Base-by-base conservation (phyloP, 2,888 invertebrate genomes). In the Xylota sylvarum region DNA sequence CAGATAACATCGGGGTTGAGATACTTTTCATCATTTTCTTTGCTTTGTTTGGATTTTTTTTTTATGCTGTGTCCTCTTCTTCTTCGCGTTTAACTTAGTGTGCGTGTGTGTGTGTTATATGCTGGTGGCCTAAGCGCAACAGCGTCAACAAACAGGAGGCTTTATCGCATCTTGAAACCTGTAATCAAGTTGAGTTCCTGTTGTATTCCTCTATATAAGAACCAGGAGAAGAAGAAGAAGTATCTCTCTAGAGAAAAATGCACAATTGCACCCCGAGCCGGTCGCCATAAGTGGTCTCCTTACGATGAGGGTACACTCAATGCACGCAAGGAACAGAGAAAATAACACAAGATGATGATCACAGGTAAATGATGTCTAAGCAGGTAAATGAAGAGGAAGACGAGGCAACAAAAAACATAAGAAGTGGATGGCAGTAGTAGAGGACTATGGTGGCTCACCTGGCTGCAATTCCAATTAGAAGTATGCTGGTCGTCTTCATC, bases 1-100 rank as follows among this genome's bases (percentile, higher is more conserved):
- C 79, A 79, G 65, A 80, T 76, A 80, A 58, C 65, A 67, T 76
- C 77, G 35, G 27, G 64, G 58, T 70, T 79, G 74, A 79, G 55
- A 74, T 56, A 76, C 70, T 76, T 76, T 84, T 79, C 50, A 27
- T 58, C 19, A 9, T 64, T 46, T 12, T 65, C 10, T 65, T 23
- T 27, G 0, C 19, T 48, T 10, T 23, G 23, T 23, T 23, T 23
- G 23, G 23, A 23, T 23, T 23, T 23, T 23, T 23, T 60, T 46
- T n/a, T 19, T 23, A 3, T 23, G 7, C 19, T 46, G 35, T 37
- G 12, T 46, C 7, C 9, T 65, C 23, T 48, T 37, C 30, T 65
- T 40, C 27, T 30, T 56, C 27, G 17, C 12, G n/a, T 43, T 48
- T 23, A 2, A 23, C 23, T 23, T 23, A 3, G 1, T 37, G 35